Base-by-base conservation (phyloP, 2,888 invertebrate species). In the Leptinotarsa peninsularis region DNA sequence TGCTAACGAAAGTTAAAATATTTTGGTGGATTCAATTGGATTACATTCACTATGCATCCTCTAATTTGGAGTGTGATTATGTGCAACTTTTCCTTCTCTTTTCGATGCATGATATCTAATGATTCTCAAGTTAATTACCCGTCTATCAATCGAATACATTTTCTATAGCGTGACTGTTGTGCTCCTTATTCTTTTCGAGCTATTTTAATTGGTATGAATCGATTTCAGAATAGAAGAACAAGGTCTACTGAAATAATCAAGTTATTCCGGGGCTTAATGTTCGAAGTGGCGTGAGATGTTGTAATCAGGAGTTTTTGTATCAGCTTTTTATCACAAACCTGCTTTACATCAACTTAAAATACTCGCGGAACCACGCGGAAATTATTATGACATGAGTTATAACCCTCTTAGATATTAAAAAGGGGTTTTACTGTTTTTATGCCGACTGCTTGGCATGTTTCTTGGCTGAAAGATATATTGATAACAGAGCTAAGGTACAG, bases 301-400 rank as follows among this genome's bases (percentile, higher is more conserved):
- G 58, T 23, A 58, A 58, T 58, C 58, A 23, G 23, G 23, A 58
- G 58, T 21, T 23, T 21, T 58, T 23, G 21, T 58, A 58, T 58
- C 15, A 58, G 23, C 58, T 58, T 58, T 58, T 58, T 58, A 58
- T 58, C 58, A 14, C 23, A 23, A 58, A 58, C 15, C 58, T 58
- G 58, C 58, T 58, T 14, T 14, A 58, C 27, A 58, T 58, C 58
- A 58, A 58, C 4, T 27, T 58, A 23, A 58, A 58, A 58, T 58
- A 58, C 27, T 58, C 15, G 21, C 58, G 23, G 58, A 58, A 23
- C 58, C 23, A 14, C 58, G 27, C 27, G 27, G 23, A 58, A 58
- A 58, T 58, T 58, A 58, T 14, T 23, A 14, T 58, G 58, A 58
- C 58, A 58, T 58, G 58, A 58, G 14, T 23, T 27, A 58, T 15